A percentile compares a stretch with the other conserved stretches of the same genome.
Evolutionary conservation across 2,113 vertebrate genomes (phyloP).

Genomic region (Scomber colias): DNA sequence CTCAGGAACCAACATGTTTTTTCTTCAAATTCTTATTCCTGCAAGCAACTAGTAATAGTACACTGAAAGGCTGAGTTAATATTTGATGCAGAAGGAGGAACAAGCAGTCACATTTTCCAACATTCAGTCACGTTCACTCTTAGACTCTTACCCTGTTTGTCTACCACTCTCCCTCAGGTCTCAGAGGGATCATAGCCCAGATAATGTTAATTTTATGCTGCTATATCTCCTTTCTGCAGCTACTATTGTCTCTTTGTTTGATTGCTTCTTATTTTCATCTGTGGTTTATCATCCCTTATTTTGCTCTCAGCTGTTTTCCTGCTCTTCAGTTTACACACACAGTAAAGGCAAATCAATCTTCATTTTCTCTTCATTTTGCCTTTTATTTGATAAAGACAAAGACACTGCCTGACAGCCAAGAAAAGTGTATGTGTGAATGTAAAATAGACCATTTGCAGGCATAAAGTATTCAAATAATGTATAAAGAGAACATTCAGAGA

Average conservation of each 20-base stretch:
- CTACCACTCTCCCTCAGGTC: constrained; percentile 1
- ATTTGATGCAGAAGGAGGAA: constrained; percentile 26
- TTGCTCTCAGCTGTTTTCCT: constrained; percentile 32
- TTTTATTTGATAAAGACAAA: not conserved
- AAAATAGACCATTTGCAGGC: not conserved
- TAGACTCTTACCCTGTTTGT: not conserved
- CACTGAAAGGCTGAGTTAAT: not conserved
- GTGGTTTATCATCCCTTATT: constrained; percentile 34
- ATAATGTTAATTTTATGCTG: constrained; percentile 2
- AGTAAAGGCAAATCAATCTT: constrained; percentile 1
- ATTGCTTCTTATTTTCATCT: constrained; percentile 21
- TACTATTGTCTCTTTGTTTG: constrained; percentile 1
- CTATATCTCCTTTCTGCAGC: constrained; percentile 1
- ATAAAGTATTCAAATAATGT: too few relatives aligned
- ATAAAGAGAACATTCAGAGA: not conserved
- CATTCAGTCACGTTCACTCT: not conserved
- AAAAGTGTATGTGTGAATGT: not conserved
- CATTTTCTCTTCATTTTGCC: not conserved
- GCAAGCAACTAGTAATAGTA: not conserved
- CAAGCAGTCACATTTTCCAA: not conserved
- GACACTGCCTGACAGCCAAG: not conserved
- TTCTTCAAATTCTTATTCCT: not conserved
- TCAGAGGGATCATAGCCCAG: constrained; percentile 9
- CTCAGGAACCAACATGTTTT: too few relatives aligned
- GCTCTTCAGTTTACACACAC: constrained; percentile 3